Conservation (phyloP, 2,888 invertebrate species). For the Zaprionus obscuricornis region DNA sequence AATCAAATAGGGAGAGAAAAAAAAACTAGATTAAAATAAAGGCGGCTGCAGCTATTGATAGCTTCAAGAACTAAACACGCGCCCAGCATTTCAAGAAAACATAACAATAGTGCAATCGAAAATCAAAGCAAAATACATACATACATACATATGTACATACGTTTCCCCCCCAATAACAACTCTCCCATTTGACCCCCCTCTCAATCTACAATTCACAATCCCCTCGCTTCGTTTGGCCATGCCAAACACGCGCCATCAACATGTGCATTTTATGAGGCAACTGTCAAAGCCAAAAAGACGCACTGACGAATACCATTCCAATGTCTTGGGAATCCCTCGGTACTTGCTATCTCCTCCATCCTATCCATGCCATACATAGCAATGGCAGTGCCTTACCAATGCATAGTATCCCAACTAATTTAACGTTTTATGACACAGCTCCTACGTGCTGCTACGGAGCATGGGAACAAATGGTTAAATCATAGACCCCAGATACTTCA, state of each 20-base stretch:
- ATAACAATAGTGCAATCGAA: constrained; percentile 41
- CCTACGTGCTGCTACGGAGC: constrained; percentile 65
- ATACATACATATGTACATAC: no score
- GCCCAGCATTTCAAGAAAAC: constrained; percentile 38
- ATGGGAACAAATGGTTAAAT: constrained; percentile 71
- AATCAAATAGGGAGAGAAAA: constrained; percentile 68
- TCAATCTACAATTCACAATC: constrained; percentile 7
- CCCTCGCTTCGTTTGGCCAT: constrained; percentile 40
- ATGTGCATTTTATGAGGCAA: constrained; percentile 75
- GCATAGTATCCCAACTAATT: constrained; percentile 69
- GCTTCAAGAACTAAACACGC: constrained; percentile 20
- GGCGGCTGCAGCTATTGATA: constrained; percentile 41
- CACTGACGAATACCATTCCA: constrained; percentile 46
- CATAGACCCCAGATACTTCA: constrained; percentile 52
- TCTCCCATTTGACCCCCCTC: background rate
- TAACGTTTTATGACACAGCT: constrained; percentile 73
- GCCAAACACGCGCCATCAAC: constrained; percentile 74
- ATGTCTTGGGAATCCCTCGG: constrained; percentile 59
- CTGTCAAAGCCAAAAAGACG: constrained; percentile 41
- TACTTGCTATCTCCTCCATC: background rate
- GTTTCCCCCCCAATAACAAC: background rate
- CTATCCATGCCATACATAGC: background rate
- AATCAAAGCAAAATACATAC: constrained; percentile 38
- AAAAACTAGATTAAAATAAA: constrained; percentile 62
- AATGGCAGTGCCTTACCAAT: constrained; percentile 27